These are phyloP conservation scores for Ptychobarbus kaznakovi DNA, from an alignment of 2,797 vertebrate species.

Conservation along the genomic window DNA sequence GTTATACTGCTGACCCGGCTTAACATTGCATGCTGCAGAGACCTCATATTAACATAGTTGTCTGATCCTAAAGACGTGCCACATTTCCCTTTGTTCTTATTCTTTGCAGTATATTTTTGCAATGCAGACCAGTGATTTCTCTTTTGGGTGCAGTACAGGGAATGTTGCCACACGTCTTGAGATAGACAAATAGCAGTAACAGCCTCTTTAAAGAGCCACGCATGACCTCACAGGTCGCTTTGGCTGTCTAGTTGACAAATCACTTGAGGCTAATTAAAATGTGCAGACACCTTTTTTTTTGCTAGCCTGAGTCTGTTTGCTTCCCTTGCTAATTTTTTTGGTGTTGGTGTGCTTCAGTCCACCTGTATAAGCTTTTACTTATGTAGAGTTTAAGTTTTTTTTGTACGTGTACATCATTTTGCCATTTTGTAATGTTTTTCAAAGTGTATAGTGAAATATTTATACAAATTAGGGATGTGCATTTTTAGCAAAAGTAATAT, in stretches of 20 bases:
- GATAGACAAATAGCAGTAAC: conserved; percentile 15
- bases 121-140: not conserved
- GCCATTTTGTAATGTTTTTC: too few species aligned
- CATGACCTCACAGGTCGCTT: conserved; percentile 27
- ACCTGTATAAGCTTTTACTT: not conserved
- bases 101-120: not conserved
- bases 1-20: conserved; percentile 28
- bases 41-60: conserved; percentile 9
- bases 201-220: conserved; percentile 34
- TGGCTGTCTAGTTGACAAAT: conserved; percentile 38
- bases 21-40: not conserved
- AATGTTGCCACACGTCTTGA: conserved; percentile 29
- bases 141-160: conserved; percentile 10
- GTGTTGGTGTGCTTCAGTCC: not conserved
- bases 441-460: too few species aligned
- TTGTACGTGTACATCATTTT: not conserved
- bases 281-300: conserved; percentile 32
- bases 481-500: too few species aligned
- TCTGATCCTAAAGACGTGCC: not conserved
- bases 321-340: conserved; percentile 29
- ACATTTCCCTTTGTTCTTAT: not conserved
- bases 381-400: not conserved
- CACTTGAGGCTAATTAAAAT: conserved; percentile 60
- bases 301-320: conserved; percentile 30
- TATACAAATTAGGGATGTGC: too few species aligned